A percentile compares a stretch with the other conserved stretches of the same genome.
These are phyloP conservation scores for Mormyrus lacerda DNA, from an alignment of 2,113 vertebrate genomes.

Conservation along the genomic window DNA sequence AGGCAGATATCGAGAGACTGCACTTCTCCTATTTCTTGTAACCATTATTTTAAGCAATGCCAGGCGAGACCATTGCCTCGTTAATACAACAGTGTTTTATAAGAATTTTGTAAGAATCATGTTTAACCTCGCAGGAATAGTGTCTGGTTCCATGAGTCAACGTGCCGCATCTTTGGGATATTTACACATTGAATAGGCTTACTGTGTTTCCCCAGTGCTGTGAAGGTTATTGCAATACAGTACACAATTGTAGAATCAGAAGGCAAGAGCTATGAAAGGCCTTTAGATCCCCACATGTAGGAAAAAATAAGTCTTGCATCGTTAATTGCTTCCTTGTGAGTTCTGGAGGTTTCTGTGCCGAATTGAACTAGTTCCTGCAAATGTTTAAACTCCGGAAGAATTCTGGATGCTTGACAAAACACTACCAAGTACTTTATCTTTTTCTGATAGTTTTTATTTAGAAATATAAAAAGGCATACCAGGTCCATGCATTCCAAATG, in stretches of 20 bases:
- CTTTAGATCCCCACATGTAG: not conserved
- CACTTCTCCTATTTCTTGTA: not conserved
- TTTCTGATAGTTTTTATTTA: not conserved
- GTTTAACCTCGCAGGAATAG: not conserved
- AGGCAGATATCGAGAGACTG: not conserved
- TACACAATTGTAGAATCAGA: not conserved
- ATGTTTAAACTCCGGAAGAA: not conserved
- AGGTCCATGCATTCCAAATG: not conserved
- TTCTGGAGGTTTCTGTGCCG: not conserved
- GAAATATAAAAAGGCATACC: not conserved
- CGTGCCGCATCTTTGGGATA: not conserved
- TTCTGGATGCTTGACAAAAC: not conserved
- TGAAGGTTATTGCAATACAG: constrained; percentile 8
- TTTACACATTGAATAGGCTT: not conserved
- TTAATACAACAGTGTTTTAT: not conserved
- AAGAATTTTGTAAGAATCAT: not conserved
- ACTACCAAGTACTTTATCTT: not conserved
- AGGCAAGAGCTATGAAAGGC: not conserved
- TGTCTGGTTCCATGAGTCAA: not conserved
- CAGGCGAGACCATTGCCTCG: not conserved
- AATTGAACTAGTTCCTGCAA: not conserved
- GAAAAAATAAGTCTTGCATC: not conserved
- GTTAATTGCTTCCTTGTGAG: not conserved
- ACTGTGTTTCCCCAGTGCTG: not conserved
- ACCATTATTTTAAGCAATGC: not conserved